Evolutionary conservation across 2,888 invertebrate genomes (phyloP).

Genomic region (Conomelus anceps): DNA sequence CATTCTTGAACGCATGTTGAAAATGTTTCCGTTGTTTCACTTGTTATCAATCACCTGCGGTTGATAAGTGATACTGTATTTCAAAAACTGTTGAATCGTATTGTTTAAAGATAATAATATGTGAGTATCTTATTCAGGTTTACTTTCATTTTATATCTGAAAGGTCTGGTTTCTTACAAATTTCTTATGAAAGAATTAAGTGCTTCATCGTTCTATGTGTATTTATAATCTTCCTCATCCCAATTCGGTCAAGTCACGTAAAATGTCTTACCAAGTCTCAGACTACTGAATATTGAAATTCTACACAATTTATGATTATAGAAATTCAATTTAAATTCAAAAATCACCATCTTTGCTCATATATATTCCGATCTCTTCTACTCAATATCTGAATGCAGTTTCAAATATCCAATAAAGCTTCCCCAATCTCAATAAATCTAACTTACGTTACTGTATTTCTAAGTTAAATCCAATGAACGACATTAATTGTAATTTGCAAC

Average conservation of each 20-base stretch:
- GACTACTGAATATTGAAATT: neutral
- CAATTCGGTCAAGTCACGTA: no score
- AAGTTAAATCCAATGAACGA: no score
- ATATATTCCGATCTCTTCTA: no score
- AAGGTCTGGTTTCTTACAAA: neutral
- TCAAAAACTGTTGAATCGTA: neutral
- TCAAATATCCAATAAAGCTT: neutral
- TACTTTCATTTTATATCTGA: neutral
- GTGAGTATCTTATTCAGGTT: neutral
- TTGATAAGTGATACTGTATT: neutral
- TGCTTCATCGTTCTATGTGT: no score
- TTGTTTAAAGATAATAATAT: neutral
- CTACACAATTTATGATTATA: neutral
- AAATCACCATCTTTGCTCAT: neutral
- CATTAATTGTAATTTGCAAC: no score
- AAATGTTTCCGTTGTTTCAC: no score
- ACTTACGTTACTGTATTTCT: no score
- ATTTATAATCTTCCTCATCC: no score
- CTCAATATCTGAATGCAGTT: neutral
- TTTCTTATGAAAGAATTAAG: no score
- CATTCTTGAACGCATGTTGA: no score
- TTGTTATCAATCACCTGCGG: neutral
- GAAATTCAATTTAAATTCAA: no score
- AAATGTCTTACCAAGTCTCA: neutral
- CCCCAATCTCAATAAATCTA: no score